Evolutionary conservation across 2,797 vertebrate genomes (phyloP), one percentile per base, ranked within the genome.

Genomic region (Nannoperca australis): DNA sequence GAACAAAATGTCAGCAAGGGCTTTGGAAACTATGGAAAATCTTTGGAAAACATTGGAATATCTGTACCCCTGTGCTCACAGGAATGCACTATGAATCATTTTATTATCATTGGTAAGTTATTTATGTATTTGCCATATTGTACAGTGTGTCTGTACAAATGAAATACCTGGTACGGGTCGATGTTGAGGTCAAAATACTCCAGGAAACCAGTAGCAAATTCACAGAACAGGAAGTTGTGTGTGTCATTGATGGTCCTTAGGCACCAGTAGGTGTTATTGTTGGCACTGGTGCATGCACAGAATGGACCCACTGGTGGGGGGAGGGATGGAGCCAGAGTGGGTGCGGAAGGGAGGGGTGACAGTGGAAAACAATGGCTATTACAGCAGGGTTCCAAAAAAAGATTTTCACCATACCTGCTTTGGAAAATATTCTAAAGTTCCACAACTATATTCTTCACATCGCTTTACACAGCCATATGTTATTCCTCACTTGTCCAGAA

Each of bases 231-330:
- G 93, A 98, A 99, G 85, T 99, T 99, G 95, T 99, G 98, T 12
- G 97, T 99, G 92, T 97, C 97, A 0, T 99, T 99, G 94, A 99
- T 96, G 72, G 97, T 99, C 94, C 98, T 96, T 78, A 99, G 89
- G 90, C 98, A 99, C 97, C 98, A 99, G 89, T 99, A 99, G 0
- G 98, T 99, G 93, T 99, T 99, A 85, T 99, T 99, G 93, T 99
- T 99, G 95, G 98, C 97, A 54, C 97, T 99, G 83, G 98, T 99
- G 89, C 98, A 99, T 34, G 98, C 98, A 81, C 98, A 99, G 96
- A 99, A 99, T 3, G 97, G 96, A 55, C 98, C 98, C 96, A 98
- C 98, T 95, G 77, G 36, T 69, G 56, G 60, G 51, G 40, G 62
- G 62, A 54, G 44, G 62, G 49, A 70, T 58, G 50, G 65, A 38